Evolutionary conservation across 2,797 vertebrate species (phyloP), one percentile per base, ranked within the genome.

Genomic region (Paramormyrops hopkinsi): DNA sequence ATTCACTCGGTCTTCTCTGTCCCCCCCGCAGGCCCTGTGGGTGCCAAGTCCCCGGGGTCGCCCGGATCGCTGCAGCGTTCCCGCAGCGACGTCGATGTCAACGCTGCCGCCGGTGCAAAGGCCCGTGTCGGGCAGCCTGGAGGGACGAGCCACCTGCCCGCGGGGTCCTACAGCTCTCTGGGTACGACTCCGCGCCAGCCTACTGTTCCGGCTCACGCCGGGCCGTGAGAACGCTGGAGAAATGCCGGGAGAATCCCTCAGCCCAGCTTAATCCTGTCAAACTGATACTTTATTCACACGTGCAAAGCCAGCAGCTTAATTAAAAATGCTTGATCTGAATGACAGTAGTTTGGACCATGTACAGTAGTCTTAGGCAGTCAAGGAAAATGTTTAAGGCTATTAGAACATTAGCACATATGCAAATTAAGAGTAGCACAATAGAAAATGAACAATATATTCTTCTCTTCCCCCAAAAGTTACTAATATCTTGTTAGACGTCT

Each of bases 81-180:
- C 90, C 95, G 96, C 90, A 97, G 96, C 50, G 96, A 97, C 89
- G 96, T 97, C 44, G 96, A 97, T 2, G 96, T 97, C 92, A 97
- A 97, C 1, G 96, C 96, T 89, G 96, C 96, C 48, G 95, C 96
- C 91, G 96, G 95, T 92, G 95, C 96, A 94, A 97, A 97, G 93
- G 96, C 95, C 53, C 96, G 96, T 90, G 92, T 93, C 19, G 95
- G 96, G 2, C 93, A 95, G 86, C 93, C 95, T 22, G 90, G 95
- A 14, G 87, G 94, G 0, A 89, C 93, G 0, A 95, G 96, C 79
- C 96, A 96, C 94, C 96, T 95, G 92, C 96, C 96, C 89, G 96
- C 96, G 7, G 96, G 96, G 82, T 97, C 96, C 1, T 97, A 96
- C 0, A 96, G 96, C 14, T 97, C 96, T 73, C 94, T 97, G 95